Evolutionary conservation across 64 coral and sea anemone species (phyloP).

Genomic region (Orbicella faveolata): DNA sequence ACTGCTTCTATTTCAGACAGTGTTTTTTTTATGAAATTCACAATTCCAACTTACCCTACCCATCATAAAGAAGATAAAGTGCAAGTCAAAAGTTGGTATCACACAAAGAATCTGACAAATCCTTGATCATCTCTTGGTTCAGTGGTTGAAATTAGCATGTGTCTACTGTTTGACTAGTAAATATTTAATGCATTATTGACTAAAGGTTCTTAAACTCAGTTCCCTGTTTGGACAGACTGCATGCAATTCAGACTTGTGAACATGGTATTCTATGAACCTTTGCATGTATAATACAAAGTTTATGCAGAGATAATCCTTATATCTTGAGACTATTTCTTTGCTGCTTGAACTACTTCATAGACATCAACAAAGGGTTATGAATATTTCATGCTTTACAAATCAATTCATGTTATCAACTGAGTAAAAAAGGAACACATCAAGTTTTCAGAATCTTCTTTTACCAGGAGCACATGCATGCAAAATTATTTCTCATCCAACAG

Average conservation of each 20-base stretch:
- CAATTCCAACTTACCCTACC: constrained; percentile 23
- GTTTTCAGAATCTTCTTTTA: neutral
- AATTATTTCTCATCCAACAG: neutral
- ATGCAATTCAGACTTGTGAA: neutral
- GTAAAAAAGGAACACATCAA: constrained; percentile 21
- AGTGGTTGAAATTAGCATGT: constrained; percentile 27
- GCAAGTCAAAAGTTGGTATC: neutral
- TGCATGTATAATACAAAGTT: neutral
- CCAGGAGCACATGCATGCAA: neutral
- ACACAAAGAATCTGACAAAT: constrained; percentile 10
- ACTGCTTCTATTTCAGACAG: neutral
- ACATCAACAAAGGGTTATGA: constrained; percentile 12
- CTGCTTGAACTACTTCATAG: neutral
- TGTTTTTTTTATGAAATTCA: neutral
- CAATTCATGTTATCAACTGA: neutral
- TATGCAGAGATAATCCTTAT: too few species aligned
- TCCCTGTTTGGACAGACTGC: neutral
- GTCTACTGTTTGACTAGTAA: constrained; percentile 15
- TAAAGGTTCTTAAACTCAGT: neutral
- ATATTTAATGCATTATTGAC: constrained; percentile 16
- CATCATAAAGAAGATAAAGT: neutral
- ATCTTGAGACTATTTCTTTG: neutral
- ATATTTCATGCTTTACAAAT: constrained; percentile 37
- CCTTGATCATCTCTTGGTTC: neutral
- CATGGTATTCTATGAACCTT: neutral